Evolutionary conservation across 2,113 vertebrate species (phyloP).

Genomic region (Pseudonaja textilis): DNA sequence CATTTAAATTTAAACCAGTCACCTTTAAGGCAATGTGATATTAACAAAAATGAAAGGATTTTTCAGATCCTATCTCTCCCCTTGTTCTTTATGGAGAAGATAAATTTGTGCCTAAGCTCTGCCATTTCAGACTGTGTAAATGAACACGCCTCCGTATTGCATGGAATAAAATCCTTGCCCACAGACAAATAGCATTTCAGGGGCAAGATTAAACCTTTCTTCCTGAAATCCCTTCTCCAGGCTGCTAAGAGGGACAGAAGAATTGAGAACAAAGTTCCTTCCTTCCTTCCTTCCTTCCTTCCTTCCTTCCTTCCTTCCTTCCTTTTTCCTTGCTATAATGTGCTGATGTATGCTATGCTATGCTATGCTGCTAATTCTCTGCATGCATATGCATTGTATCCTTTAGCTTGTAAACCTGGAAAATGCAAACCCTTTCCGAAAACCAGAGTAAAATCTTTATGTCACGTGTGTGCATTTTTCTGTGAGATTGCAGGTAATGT

Average conservation of each 20-base stretch:
- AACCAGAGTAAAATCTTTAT: too few relatives aligned
- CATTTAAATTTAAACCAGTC: constrained; percentile 30
- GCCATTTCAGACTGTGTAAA: not conserved
- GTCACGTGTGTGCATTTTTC: too few relatives aligned
- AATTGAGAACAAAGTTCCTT: not conserved
- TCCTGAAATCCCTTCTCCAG: not conserved
- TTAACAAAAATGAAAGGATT: not conserved
- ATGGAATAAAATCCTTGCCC: not conserved
- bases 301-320: not conserved
- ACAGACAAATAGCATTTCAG: not conserved
- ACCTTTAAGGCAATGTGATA: not conserved
- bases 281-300: not conserved
- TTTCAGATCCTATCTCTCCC: not conserved
- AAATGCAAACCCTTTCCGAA: too few relatives aligned
- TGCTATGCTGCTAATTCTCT: not conserved
- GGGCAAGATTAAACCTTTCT: not conserved
- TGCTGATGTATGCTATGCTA: not conserved
- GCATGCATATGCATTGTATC: too few relatives aligned
- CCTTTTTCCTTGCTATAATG: not conserved
- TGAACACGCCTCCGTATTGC: not conserved
- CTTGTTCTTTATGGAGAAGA: rapidly evolving
- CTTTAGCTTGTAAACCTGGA: too few relatives aligned
- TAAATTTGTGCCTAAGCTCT: not conserved
- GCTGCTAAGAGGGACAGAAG: not conserved
- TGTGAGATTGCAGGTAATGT: too few relatives aligned